Evolutionary conservation across 2,797 vertebrate species (phyloP).

Genomic region (Synaphobranchus kaupii): DNA sequence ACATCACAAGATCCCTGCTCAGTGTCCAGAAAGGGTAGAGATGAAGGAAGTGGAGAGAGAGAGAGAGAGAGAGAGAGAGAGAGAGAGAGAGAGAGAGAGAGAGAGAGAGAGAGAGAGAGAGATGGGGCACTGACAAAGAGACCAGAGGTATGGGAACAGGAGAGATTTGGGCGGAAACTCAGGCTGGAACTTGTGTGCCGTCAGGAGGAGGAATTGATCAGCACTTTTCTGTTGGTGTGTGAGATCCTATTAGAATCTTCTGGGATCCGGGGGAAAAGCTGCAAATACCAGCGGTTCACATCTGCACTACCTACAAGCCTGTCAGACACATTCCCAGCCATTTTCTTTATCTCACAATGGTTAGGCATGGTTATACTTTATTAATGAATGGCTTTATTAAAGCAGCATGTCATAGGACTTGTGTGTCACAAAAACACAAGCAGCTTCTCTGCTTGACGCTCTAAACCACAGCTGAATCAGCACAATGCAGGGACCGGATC

Average conservation of each 20-base stretch:
- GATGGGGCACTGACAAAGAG: neutral
- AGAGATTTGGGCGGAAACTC: neutral
- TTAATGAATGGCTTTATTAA: too few species aligned
- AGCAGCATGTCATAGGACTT: too few species aligned
- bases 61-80: constrained; percentile 23
- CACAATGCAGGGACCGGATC: too few species aligned
- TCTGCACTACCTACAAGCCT: neutral
- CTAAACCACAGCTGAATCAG: too few species aligned
- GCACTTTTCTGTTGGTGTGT: neutral
- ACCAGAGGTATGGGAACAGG: neutral
- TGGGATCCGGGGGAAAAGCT: neutral
- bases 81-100: constrained; percentile 17
- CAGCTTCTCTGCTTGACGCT: too few species aligned
- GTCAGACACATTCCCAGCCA: neutral
- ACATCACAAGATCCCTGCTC: neutral
- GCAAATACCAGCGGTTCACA: neutral
- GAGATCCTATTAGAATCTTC: neutral
- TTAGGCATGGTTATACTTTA: too few species aligned
- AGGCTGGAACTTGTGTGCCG: neutral
- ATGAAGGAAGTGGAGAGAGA: constrained; percentile 15
- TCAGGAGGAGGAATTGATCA: neutral
- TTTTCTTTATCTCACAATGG: neutral
- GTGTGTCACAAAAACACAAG: too few species aligned
- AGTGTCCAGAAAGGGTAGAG: constrained; percentile 23
- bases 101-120: constrained; percentile 25